Evolutionary conservation across 2,113 vertebrate species (phyloP).

Genomic region (Thunnus maccoyii): DNA sequence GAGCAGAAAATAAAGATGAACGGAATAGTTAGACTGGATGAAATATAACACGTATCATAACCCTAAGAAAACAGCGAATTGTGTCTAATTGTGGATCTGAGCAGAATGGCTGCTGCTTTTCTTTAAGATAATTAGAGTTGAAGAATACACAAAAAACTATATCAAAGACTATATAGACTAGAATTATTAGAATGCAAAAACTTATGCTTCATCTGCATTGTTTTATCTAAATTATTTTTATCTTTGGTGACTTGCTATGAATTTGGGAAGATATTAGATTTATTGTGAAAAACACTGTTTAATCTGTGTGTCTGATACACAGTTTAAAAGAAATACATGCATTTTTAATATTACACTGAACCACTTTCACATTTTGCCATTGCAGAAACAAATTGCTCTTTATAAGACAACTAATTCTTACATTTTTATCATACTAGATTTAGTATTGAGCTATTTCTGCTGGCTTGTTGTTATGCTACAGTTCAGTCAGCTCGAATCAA

Average conservation of each 20-base stretch:
- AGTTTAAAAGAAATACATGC: background rate
- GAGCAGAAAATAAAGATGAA: background rate
- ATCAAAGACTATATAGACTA: no score
- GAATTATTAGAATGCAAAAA: no score
- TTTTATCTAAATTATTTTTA: no score
- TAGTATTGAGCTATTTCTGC: background rate
- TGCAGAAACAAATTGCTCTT: background rate
- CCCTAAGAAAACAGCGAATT: no score
- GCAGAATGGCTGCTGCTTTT: no score
- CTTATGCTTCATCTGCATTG: no score
- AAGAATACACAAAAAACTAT: no score
- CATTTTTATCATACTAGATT: background rate
- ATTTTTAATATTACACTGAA: background rate
- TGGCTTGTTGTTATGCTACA: conserved; percentile 3
- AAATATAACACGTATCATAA: background rate
- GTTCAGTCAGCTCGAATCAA: background rate
- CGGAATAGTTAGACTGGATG: background rate
- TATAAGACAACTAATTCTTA: background rate
- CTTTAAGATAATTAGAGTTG: no score
- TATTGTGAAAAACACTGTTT: background rate
- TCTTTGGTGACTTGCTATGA: no score
- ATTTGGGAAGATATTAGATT: no score
- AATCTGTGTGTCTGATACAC: background rate
- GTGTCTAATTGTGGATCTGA: background rate
- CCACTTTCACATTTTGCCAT: background rate